Evolutionary conservation across 2,888 invertebrate genomes (phyloP).

Genomic region (Protodeltote pygarga): DNA sequence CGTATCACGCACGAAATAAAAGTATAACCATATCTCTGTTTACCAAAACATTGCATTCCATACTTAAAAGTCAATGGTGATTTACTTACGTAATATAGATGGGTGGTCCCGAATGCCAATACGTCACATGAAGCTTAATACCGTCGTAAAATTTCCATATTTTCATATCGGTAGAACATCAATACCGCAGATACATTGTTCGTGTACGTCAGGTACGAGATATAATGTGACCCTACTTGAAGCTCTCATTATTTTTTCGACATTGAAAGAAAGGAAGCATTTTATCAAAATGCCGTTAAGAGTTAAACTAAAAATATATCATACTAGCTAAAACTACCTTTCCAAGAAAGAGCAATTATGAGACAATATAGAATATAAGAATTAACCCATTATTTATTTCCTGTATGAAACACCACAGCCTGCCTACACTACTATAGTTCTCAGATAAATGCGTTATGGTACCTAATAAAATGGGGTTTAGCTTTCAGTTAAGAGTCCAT

Average conservation of each 20-base stretch:
- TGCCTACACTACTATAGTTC: no score
- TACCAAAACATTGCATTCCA: conserved; percentile 2
- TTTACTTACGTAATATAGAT: conserved; percentile 34
- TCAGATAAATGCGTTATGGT: no score
- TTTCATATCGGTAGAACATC: no score
- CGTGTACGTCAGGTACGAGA: conserved; percentile 8
- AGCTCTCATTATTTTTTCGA: conserved; percentile 34
- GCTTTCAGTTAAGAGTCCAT: no score
- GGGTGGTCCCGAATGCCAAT: conserved; percentile 25
- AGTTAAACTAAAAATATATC: no score
- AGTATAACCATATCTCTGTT: conserved; percentile 3
- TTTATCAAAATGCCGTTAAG: no score
- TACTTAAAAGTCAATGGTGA: conserved; percentile 21
- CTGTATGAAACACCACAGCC: no score
- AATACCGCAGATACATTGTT: conserved; percentile 32
- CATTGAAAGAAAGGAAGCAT: neutral
- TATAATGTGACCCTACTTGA: conserved; percentile 23
- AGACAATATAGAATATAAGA: no score
- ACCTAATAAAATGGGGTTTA: no score
- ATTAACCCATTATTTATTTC: no score
- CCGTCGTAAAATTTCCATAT: conserved; percentile 55
- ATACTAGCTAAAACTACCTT: no score
- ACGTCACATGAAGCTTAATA: conserved; percentile 53
- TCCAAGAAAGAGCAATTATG: no score
- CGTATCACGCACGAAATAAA: neutral